Conservation (phyloP, 2,113 vertebrate genomes). For the Acanthisitta chloris region DNA sequence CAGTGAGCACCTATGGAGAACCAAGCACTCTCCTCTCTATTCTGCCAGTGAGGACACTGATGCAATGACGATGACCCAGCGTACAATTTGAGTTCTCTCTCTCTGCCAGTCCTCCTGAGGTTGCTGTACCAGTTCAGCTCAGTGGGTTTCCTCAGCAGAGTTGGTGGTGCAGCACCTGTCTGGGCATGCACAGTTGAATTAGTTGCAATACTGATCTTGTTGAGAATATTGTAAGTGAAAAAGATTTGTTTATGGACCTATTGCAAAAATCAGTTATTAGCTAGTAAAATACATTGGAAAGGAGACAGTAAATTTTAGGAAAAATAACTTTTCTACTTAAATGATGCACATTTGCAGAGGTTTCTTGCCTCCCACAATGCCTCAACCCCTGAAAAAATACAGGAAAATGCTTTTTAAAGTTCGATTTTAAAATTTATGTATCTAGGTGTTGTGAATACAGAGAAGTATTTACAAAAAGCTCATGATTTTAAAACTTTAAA, state of each 20-base stretch:
- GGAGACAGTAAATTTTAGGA: not conserved
- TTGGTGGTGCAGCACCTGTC: not conserved
- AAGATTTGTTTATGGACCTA: not conserved
- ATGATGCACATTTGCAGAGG: not conserved
- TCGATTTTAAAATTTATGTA: not conserved
- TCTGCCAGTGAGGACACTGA: not conserved
- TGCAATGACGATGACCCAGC: not conserved
- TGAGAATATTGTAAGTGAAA: not conserved
- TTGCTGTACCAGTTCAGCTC: rapidly evolving
- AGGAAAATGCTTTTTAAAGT: not conserved
- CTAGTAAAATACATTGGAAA: not conserved
- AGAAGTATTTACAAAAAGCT: not conserved
- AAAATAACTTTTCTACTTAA: not conserved
- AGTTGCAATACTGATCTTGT: not conserved
- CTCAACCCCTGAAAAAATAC: not conserved
- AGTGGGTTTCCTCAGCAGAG: not conserved
- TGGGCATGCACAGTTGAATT: not conserved
- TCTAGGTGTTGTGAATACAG: not conserved
- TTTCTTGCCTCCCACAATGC: not conserved
- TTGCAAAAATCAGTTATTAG: not conserved
- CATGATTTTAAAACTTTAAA: not conserved
- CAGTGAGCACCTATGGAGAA: not conserved
- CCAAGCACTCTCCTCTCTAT: not conserved
- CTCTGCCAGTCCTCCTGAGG: not conserved
- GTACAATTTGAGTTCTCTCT: not conserved